These are phyloP conservation scores for Napeogenes inachia DNA, from an alignment of 2,888 invertebrate genomes.

Conservation along the genomic window DNA sequence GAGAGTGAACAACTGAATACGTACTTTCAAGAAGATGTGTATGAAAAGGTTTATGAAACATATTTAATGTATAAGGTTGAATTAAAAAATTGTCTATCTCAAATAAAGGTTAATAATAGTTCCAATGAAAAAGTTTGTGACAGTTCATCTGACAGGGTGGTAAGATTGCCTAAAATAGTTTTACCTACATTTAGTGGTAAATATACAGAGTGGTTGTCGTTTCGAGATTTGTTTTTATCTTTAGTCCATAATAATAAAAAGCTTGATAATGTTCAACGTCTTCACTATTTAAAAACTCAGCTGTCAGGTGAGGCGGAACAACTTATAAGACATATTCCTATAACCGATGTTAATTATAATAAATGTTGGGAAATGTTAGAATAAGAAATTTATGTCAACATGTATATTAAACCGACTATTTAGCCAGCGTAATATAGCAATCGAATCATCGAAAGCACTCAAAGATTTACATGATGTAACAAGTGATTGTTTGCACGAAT, in stretches of 20 bases:
- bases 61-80: slow-evolving; percentile 5
- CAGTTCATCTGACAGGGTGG: background rate
- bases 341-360: slow-evolving; percentile 27
- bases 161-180: background rate
- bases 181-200: slow-evolving; percentile 26
- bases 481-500: slow-evolving; percentile 23
- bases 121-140: slow-evolving; percentile 1
- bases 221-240: slow-evolving; percentile 28
- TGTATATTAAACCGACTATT: slow-evolving; percentile 23
- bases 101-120: background rate
- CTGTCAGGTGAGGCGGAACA: slow-evolving; percentile 32
- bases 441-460: slow-evolving; percentile 20
- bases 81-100: slow-evolving; percentile 1
- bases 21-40: slow-evolving; percentile 7
- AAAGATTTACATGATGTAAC: slow-evolving; percentile 25
- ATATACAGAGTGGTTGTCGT: slow-evolving; percentile 31
- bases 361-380: slow-evolving; percentile 28
- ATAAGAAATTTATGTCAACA: slow-evolving; percentile 24
- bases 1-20: background rate
- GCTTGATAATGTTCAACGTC: slow-evolving; percentile 30
- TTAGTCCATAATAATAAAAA: slow-evolving; percentile 29
- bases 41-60: slow-evolving; percentile 6
- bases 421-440: slow-evolving; percentile 18
- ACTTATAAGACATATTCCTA: slow-evolving; percentile 22
- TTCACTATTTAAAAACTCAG: slow-evolving; percentile 32